These are phyloP conservation scores for Piscicola geometra DNA, from an alignment of 2,888 invertebrate genomes.

Conservation along the genomic window DNA sequence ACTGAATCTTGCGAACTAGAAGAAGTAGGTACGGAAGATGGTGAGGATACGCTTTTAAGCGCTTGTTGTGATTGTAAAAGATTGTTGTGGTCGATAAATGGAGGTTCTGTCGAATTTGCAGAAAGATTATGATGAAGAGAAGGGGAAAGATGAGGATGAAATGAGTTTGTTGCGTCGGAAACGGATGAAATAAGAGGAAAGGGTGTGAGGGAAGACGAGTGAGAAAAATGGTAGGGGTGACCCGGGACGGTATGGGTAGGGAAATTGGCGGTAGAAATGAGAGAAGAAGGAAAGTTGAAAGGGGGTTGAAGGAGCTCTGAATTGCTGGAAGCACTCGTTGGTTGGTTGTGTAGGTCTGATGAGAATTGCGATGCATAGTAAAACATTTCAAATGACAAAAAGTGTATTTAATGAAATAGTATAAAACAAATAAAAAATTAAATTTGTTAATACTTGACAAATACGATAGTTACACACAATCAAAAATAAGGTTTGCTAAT, in stretches of 20 bases:
- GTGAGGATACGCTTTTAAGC: neutral
- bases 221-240: neutral
- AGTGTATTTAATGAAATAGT: neutral
- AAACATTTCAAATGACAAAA: neutral
- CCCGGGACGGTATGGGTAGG: neutral
- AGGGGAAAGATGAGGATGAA: neutral
- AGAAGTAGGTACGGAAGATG: neutral
- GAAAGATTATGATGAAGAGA: neutral
- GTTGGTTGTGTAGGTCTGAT: neutral
- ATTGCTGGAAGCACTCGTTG: neutral
- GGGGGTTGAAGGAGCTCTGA: neutral
- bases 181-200: neutral
- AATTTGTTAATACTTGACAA: too few species aligned
- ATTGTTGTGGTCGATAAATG: neutral
- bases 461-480: too few species aligned
- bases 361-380: neutral
- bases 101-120: neutral
- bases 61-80: neutral
- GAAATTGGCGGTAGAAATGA: neutral
- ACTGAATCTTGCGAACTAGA: neutral
- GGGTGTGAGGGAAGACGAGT: neutral
- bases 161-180: neutral
- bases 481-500: too few species aligned
- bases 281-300: neutral
- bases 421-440: too few species aligned